Evolutionary conservation across 2,113 vertebrate genomes (phyloP).

Genomic region (Chitala chitala): DNA sequence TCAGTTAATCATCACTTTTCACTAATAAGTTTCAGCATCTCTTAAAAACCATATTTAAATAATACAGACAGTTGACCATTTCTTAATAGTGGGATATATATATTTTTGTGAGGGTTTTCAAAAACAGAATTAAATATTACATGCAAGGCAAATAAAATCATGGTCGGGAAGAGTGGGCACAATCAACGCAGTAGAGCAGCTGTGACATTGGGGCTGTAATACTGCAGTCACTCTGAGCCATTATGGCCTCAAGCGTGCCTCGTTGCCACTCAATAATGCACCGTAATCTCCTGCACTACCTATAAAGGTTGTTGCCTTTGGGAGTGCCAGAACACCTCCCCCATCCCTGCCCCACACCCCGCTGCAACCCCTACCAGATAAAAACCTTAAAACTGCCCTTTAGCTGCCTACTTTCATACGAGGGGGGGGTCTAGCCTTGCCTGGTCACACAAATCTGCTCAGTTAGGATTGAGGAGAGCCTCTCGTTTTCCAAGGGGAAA

Average conservation of each 20-base stretch:
- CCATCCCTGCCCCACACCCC: not conserved
- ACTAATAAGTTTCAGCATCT: not conserved
- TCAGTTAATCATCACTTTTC: constrained; percentile 3
- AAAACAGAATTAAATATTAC: not conserved
- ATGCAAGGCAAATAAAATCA: not conserved
- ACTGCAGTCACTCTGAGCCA: not conserved
- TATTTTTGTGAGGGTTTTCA: no score
- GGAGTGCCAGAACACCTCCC: not conserved
- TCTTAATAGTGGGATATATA: no score
- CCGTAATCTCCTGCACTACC: not conserved
- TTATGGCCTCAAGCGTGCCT: not conserved
- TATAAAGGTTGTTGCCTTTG: not conserved
- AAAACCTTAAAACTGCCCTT: not conserved
- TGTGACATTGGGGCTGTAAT: not conserved
- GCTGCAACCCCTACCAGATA: no score
- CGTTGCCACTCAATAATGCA: constrained; percentile 13
- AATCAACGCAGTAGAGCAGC: not conserved
- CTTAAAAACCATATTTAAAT: not conserved
- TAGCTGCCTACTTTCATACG: not conserved
- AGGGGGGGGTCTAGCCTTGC: not conserved
- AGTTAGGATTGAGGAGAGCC: not conserved
- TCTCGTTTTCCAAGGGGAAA: not conserved
- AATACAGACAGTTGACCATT: no score
- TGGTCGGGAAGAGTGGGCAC: not conserved
- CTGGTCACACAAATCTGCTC: not conserved